Evolutionary conservation across 2,888 invertebrate genomes (phyloP).

Genomic region (Corbicula japonica): DNA sequence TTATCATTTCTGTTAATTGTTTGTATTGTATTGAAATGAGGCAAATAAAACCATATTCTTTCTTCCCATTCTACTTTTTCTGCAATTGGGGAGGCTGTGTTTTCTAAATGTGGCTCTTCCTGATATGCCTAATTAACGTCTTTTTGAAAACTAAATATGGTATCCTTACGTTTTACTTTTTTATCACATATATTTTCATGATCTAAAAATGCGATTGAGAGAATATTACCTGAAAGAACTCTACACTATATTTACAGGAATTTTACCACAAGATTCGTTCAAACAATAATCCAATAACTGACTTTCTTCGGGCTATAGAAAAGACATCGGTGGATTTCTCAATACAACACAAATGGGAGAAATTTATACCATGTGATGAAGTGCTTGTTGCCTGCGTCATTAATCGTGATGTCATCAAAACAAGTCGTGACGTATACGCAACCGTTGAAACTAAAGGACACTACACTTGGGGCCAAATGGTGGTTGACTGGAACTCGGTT

Average conservation of each 20-base stretch:
- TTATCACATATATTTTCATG: too few relatives aligned
- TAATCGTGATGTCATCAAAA: constrained; percentile 52
- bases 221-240: neutral
- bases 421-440: constrained; percentile 62
- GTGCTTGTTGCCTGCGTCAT: constrained; percentile 58
- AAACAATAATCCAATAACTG: constrained; percentile 28
- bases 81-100: too few relatives aligned
- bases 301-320: constrained; percentile 63
- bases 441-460: constrained; percentile 70
- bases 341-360: constrained; percentile 31
- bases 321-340: constrained; percentile 41
- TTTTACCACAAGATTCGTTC: constrained; percentile 54
- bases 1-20: too few relatives aligned
- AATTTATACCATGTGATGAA: constrained; percentile 65
- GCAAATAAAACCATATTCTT: too few relatives aligned
- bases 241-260: constrained; percentile 46
- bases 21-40: too few relatives aligned
- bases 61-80: too few relatives aligned
- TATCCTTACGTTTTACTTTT: neutral
- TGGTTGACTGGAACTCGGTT: constrained; percentile 64
- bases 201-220: neutral
- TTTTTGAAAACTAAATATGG: neutral
- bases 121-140: neutral
- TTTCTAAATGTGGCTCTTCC: too few relatives aligned
- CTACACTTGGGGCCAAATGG: constrained; percentile 69